Base-by-base conservation (phyloP, 2,113 vertebrate species). In the Melanerpes formicivorus region DNA sequence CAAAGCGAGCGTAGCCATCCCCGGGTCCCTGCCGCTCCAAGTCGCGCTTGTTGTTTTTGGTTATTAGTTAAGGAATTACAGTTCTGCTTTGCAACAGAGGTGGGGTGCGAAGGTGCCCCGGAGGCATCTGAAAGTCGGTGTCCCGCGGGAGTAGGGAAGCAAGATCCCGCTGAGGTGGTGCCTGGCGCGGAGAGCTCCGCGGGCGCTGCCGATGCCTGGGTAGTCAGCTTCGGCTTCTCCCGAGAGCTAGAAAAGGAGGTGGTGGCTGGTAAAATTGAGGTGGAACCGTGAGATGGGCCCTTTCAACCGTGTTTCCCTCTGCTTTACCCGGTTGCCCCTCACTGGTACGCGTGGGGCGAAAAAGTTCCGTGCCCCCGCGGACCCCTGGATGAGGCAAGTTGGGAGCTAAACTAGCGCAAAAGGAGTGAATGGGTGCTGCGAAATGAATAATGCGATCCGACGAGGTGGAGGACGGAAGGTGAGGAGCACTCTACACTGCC, bases 331-430 rank as follows among this genome's bases (percentile, higher is more conserved):
- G 3, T 10, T 11, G 27, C 42, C 22, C 22, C 8, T 15, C 4
- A 0, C 40, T 0, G 63, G 44, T 19, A 8, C 60, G 64, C 10
- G 55, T 23, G 6, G 62, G 1, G 8, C 13, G 26, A 3, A 27
- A 11, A 37, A 58, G 32, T 1, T 1, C 65, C 3, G 15, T 25
- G 48, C 23, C 50, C 13, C 42, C 4, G 9, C 4, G 6, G 64
- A 15, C 3, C 16, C 8, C 54, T 15, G 12, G 18, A 78, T 3
- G 3, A 27, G 56, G 66, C 30, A 5, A 18, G 18, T 1, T 22
- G 6, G 46, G 40, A 16, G 79, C 37, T 34, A 1, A 17, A 4
- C 18, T 13, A 8, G 37, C 21, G 1, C 16, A 1, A 18, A 0
- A 15, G 5, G 16, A n/a, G 6, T 4, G 65, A 11, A 11, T 0